A percentile compares a stretch with the other conserved stretches of the same genome.
These are phyloP conservation scores for Hormaphis cornu DNA, from an alignment of 1,140 invertebrate species.

Conservation along the genomic window DNA sequence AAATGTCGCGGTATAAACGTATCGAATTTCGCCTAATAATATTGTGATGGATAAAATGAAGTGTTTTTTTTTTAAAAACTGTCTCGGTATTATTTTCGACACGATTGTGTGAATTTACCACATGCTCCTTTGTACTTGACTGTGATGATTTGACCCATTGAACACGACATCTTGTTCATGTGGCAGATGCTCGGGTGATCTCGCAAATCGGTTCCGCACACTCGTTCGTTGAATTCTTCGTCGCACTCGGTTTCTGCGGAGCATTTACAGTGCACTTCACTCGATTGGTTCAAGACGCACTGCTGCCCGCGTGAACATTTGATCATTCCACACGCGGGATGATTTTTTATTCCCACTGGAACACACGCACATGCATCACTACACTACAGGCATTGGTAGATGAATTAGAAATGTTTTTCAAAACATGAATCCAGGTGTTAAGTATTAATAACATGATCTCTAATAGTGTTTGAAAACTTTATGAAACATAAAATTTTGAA, in stretches of 20 bases:
- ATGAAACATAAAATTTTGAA: too few species aligned
- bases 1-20: too few species aligned
- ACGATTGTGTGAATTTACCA: too few species aligned
- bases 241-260: slow-evolving; percentile 30
- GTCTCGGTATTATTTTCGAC: too few species aligned
- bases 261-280: slow-evolving; percentile 34
- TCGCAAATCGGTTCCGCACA: slow-evolving; percentile 63
- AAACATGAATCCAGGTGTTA: too few species aligned
- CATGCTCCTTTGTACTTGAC: slow-evolving; percentile 81
- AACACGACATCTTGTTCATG: slow-evolving; percentile 66
- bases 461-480: too few species aligned
- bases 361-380: neutral
- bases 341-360: neutral
- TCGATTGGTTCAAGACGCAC: neutral
- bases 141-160: slow-evolving; percentile 61
- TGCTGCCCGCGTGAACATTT: neutral
- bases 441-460: too few species aligned
- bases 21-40: too few species aligned
- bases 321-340: neutral
- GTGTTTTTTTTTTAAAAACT: too few species aligned
- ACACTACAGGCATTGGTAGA: too few species aligned
- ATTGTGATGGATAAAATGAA: too few species aligned
- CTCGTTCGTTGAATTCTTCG: slow-evolving; percentile 43
- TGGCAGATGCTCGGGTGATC: slow-evolving; percentile 74
- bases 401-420: too few species aligned